These are phyloP conservation scores for Nannobrachium achirus DNA, from an alignment of 2,113 vertebrate genomes.

Conservation along the genomic window DNA sequence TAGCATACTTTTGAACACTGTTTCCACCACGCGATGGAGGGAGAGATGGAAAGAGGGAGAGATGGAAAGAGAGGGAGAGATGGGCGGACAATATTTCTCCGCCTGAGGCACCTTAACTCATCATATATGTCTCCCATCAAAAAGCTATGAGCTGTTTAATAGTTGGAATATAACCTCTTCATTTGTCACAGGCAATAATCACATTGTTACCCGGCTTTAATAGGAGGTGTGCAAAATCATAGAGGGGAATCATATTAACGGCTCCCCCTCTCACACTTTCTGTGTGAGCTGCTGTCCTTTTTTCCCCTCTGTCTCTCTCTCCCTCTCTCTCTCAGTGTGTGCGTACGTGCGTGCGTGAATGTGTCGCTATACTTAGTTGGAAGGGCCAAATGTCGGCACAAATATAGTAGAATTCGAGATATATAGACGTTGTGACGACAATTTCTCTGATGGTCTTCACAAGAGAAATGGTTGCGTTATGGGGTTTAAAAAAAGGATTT, in stretches of 20 bases:
- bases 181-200: constrained; percentile 83
- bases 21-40: constrained; percentile 9
- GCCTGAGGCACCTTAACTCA: constrained; percentile 71
- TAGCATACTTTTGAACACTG: constrained; percentile 44
- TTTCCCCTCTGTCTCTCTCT: background rate
- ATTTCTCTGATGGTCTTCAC: too few species aligned
- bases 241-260: constrained; percentile 73
- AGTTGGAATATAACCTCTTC: constrained; percentile 78
- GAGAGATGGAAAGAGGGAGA: constrained; percentile 6
- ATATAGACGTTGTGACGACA: too few species aligned
- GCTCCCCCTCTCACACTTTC: background rate
- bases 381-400: background rate
- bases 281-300: background rate
- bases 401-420: too few species aligned
- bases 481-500: too few species aligned
- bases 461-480: too few species aligned
- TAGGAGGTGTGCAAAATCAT: constrained; percentile 69
- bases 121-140: constrained; percentile 80
- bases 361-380: background rate
- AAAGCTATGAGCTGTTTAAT: constrained; percentile 80
- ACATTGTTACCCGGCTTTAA: constrained; percentile 76
- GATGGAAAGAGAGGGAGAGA: constrained; percentile 35
- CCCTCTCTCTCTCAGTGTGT: constrained; percentile 23
- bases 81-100: constrained; percentile 47
- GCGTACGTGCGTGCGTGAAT: constrained; percentile 43